Evolutionary conservation across 2,888 invertebrate genomes (phyloP).

Genomic region (Synanthedon andrenaeformis): DNA sequence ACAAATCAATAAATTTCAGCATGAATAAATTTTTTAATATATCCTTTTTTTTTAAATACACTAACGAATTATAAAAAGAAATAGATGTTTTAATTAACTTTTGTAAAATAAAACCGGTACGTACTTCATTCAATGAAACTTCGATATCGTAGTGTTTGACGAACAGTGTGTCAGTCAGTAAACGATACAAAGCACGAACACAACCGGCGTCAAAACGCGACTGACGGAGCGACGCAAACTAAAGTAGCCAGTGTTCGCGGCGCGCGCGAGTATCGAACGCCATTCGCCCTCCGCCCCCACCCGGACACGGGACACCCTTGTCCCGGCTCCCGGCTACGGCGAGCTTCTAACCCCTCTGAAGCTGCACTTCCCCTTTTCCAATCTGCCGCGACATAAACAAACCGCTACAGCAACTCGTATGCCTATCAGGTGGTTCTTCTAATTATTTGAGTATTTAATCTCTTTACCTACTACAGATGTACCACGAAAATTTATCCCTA

Average conservation of each 20-base stretch:
- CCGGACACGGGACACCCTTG: conserved; percentile 15
- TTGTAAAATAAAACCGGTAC: conserved; percentile 20
- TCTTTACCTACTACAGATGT: no score
- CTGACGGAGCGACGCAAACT: conserved; percentile 25
- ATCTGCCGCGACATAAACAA: conserved; percentile 10
- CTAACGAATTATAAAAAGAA: conserved; percentile 10
- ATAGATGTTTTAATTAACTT: neutral
- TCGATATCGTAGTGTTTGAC: conserved; percentile 56
- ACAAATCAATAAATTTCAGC: conserved; percentile 2
- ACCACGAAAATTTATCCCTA: no score
- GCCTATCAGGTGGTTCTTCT: neutral
- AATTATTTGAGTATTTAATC: no score
- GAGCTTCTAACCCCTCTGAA: conserved; percentile 15
- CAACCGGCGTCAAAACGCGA: conserved; percentile 51
- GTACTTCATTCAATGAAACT: conserved; percentile 41
- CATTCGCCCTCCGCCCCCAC: conserved; percentile 38
- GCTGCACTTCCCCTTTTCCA: conserved; percentile 19
- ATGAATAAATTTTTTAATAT: neutral
- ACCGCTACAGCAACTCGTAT: conserved; percentile 1
- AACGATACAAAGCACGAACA: conserved; percentile 28
- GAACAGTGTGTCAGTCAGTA: conserved; percentile 30
- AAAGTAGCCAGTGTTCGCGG: conserved; percentile 13
- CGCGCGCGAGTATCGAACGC: conserved; percentile 67
- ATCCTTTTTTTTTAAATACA: neutral
- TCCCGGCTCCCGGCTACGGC: conserved; percentile 9